Evolutionary conservation across 2,888 invertebrate species (phyloP), one percentile per base, ranked within the genome.

Genomic region (Lycia hirtaria): DNA sequence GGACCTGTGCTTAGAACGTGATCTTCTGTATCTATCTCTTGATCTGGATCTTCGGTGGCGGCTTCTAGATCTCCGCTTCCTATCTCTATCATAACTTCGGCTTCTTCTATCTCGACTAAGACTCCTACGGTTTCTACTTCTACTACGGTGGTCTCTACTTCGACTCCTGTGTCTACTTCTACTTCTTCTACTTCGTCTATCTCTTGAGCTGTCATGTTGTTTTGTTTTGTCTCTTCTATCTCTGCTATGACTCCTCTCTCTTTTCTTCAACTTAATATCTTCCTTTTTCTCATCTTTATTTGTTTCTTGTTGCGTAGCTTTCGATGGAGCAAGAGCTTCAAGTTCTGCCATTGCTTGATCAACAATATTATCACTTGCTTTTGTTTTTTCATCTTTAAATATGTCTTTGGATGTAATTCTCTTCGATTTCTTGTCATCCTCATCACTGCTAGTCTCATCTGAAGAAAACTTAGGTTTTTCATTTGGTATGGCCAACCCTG

Each of bases 301-400:
- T 9, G 69, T 57, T 20, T 76, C 75, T 44, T 64, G 68, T 49
- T 70, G 76, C 3, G 43, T 72, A 3, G 73, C 66, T 26, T 88
- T 84, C 4, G 95, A 95, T 2, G 97, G 97, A 1, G 97, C 97
- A 20, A 97, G 86, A 3, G 97, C 96, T 86, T 97, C 97, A 47
- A 98, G 87, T 64, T 96, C 96, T 14, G 97, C 95, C 97, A 97
- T 97, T 2, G 96, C 95, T 76, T 96, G 95, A 67, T 95, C 95
- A n/a, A 96, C 95, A 43, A 94, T 87, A 69, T 93, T 92, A 72
- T 86, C 87, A 65, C 69, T 79, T 15, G 69, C 58, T 56, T 74
- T 76, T 22, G 30, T 62, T 68, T 83, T 85, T 73, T 92, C 87
- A 51, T 83, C 79, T 75, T 89, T 91, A 51, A 92, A 90, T 59